phyloP scores from a whole-genome alignment of 1,140 invertebrate species.

The Tetragonula clypearis region DNA sequence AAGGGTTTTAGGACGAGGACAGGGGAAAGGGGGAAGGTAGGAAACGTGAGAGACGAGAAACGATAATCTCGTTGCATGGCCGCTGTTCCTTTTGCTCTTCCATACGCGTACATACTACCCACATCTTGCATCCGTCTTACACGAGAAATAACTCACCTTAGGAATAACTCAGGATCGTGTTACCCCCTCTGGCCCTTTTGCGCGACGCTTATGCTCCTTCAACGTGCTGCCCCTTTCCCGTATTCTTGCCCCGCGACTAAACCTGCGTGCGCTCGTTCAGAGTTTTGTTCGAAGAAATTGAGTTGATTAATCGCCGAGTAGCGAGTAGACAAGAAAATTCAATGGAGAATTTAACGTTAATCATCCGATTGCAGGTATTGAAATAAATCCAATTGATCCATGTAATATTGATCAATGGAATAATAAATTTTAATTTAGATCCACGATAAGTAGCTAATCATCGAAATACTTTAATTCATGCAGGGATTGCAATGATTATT shows the following conservation, averaged over 20 bases:
- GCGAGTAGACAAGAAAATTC: background rate
- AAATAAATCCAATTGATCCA: no score
- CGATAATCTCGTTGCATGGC: constrained; percentile 60
- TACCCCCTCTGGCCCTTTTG: constrained; percentile 42
- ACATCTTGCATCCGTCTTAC: constrained; percentile 41
- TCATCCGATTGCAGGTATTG: no score
- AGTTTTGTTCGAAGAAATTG: background rate
- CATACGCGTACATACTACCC: constrained; percentile 6
- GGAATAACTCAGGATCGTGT: constrained; percentile 66
- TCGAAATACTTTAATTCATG: no score
- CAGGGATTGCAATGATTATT: no score
- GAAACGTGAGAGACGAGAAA: constrained; percentile 50
- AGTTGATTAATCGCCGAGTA: background rate
- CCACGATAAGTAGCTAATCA: no score
- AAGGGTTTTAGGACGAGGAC: background rate
- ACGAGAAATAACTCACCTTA: constrained; percentile 55
- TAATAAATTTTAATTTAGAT: no score
- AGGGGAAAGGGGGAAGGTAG: background rate
- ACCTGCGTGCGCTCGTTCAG: background rate
- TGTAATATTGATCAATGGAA: no score
- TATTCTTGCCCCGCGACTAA: background rate
- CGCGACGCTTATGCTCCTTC: constrained; percentile 17
- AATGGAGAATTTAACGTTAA: background rate
- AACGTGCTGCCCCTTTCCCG: background rate
- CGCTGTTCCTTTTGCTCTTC: constrained; percentile 37